Evolutionary conservation across 92 coral and sea anemone species (phyloP), one percentile per base, ranked within the genome.

Genomic region (Desmophyllum pertusum): DNA sequence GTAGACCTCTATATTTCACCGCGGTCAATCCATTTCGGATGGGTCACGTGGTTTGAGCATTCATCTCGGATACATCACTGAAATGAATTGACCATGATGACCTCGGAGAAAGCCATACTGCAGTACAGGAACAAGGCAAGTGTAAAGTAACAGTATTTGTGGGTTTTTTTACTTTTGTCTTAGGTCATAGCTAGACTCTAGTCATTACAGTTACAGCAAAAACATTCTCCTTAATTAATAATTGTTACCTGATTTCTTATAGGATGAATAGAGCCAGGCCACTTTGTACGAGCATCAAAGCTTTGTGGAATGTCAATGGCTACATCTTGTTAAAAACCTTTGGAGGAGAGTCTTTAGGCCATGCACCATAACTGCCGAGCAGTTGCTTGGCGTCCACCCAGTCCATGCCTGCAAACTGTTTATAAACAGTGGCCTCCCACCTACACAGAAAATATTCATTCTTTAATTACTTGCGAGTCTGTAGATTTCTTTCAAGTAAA

Each of bases 221-320:
- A 1, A 21, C 2, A 5, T 15, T 3, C 15, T 39, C 11, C 6
- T 15, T 30, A 50, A 29, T n/a, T n/a, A n/a, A n/a, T n/a, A n/a
- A n/a, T 9, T 50, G 37, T 5, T 71, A 89, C 97, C 97, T 93
- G 97, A 61, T 93, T 84, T 71, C 97, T 84, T 30, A 93, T 93
- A 0, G 90, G 86, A 72, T 91, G 97, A 65, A 93, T 93, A n/a
- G 97, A 91, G 18, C 93, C 95, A 73, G 97, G 97, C 97, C 97
- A 93, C 63, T 91, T 74, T 41, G 73, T 6, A 35, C 97, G 93
- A n/a, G 93, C 75, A 84, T 93, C 97, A 80, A 93, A 93, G 29
- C 68, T 71, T 3, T 45, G 79, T 23, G 97, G 97, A 53, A 93
- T 91, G 25, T 83, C 71, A 35, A 67, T 79, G 9, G 88, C 83